Percentiles rank a stretch among this genome's conserved stretches.
Conservation (phyloP, 30 jellyfish, hydroid and myxozoan genomes). For the Aurelia coerulea region DNA sequence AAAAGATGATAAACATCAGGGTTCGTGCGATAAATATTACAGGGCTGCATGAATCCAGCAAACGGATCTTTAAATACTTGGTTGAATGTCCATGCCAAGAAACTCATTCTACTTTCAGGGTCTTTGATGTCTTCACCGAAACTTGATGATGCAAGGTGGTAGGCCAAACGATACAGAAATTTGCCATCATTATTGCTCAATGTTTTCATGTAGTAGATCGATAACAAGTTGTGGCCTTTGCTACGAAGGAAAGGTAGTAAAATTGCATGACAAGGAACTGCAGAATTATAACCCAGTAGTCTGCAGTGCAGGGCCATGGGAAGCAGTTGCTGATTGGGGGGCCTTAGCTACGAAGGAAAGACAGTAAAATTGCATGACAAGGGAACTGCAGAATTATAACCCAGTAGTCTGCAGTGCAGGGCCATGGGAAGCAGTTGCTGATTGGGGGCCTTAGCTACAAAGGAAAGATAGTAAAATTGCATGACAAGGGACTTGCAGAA, state of each 20-base stretch:
- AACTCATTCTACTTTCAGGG: constrained; percentile 38
- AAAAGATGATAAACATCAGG: constrained; percentile 61
- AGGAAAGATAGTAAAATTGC: too few species aligned
- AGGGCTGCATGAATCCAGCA: constrained; percentile 48
- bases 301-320: neutral
- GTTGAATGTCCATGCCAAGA: constrained; percentile 63
- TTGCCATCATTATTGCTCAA: constrained; percentile 34
- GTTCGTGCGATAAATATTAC: constrained; percentile 44
- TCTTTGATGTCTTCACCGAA: constrained; percentile 73
- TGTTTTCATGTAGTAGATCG: constrained; percentile 67
- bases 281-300: too few species aligned
- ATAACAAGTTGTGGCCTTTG: constrained; percentile 68
- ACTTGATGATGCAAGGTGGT: constrained; percentile 66
- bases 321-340: neutral
- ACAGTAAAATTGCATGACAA: too few species aligned
- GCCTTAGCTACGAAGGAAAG: too few species aligned
- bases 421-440: too few species aligned
- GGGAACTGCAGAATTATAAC: too few species aligned
- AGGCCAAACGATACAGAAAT: constrained; percentile 49
- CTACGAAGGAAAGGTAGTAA: constrained; percentile 6
- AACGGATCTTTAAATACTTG: constrained; percentile 57
- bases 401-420: too few species aligned
- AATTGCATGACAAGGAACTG: neutral
- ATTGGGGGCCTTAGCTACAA: too few species aligned
- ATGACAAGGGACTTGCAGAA: too few species aligned